Base-by-base conservation (phyloP, 2,888 invertebrate species). In the Parnassius glacialis region DNA sequence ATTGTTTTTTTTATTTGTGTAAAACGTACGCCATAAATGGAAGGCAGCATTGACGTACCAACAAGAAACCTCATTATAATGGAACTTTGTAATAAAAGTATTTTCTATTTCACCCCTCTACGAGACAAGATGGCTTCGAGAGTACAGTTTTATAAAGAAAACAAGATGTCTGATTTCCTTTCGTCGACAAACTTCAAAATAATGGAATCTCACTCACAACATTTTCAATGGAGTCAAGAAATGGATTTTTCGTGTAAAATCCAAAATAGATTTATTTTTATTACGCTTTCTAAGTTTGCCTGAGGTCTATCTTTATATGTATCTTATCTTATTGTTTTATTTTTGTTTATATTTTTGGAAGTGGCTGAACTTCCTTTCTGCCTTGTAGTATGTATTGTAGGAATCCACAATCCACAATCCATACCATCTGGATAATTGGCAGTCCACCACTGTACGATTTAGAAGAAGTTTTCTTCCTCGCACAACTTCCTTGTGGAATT, bases 111-210 rank as follows among this genome's bases (percentile, higher is more conserved):
- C 13, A 11, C 16, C 41, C 16, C 44, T 50, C 25, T 10, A 25
- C 44, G 25, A 57, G 43, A 48, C 50, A 45, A 54, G 57, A 57
- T 34, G 48, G 53, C 63, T 64, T 63, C 62, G 66, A 64, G 62
- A 64, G 50, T 45, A 48, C 13, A 57, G 57, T 61, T 65, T 64
- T 60, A 63, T 57, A 64, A 65, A 54, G 67, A 64, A 68, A 70
- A 67, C 64, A 68, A 65, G 65, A 67, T 65, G 63, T 65, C 64
- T 64, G 63, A 54, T 62, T 62, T 55, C 51, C 58, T 62, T 55
- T 54, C 63, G 62, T 64, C 52, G 57, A 56, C 60, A 61, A 66
- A 68, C 67, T 69, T 67, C 50, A 55, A 59, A 68, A 69, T 68
- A 67, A 70, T 69, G 64, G 57, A 65, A 59, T 67, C 66, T 68